Evolutionary conservation across 2,797 vertebrate species (phyloP).

Genomic region (Euthynnus affinis): DNA sequence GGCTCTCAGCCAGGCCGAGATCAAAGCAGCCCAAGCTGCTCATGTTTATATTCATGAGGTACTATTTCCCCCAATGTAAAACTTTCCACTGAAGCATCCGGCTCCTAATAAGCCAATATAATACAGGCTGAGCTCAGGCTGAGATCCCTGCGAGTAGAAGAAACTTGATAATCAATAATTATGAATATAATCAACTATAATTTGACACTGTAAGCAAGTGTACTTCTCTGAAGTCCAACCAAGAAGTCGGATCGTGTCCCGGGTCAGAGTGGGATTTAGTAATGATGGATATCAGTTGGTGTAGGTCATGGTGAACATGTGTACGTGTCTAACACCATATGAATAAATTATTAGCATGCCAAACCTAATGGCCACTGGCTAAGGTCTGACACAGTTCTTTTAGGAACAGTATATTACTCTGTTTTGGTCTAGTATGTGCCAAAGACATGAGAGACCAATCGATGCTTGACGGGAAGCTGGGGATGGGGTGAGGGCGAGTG

Average conservation of each 20-base stretch:
- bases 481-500: constrained; percentile 20
- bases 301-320: constrained; percentile 43
- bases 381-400: constrained; percentile 68
- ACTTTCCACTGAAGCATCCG: constrained; percentile 70
- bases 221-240: background rate
- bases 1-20: constrained; percentile 73
- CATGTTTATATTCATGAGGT: constrained; percentile 83
- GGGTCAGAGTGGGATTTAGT: constrained; percentile 21
- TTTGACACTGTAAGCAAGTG: background rate
- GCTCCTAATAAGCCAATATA: constrained; percentile 59
- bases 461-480: constrained; percentile 62
- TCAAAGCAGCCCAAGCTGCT: constrained; percentile 76
- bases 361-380: constrained; percentile 59
- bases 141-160: constrained; percentile 1
- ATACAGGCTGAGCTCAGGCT: constrained; percentile 21
- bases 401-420: constrained; percentile 48
- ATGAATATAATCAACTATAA: constrained; percentile 32
- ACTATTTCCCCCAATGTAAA: constrained; percentile 49
- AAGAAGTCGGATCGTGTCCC: constrained; percentile 4
- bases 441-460: constrained; percentile 57
- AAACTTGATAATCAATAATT: constrained; percentile 35
- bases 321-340: constrained; percentile 53
- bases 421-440: constrained; percentile 47
- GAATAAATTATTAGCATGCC: constrained; percentile 75
- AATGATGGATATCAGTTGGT: constrained; percentile 35